Base-by-base conservation (phyloP, 2,113 vertebrate species). In the Paralichthys olivaceus region DNA sequence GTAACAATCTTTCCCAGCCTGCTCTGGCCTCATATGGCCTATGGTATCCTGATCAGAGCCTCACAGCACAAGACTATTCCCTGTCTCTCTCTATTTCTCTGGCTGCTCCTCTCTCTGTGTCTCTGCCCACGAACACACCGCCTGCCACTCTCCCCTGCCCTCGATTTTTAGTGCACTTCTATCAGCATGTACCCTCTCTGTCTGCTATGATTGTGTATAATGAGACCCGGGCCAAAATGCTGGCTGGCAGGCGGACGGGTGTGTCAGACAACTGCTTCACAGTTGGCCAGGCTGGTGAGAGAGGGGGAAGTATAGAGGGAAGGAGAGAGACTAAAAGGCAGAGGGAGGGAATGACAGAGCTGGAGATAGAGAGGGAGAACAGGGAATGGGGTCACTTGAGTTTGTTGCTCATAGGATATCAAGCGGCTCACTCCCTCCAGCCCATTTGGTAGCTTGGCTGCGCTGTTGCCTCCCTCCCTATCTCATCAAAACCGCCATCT, bases 371-470 rank as follows among this genome's bases (percentile, higher is more conserved):
- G 69, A 78, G 80, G 54, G 81, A 82, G 87, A 86, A 61, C 78
- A 55, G 84, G 81, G 84, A 92, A 80, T 34, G 89, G 89, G 94
- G 92, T 94, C 92, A 94, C 89, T 94, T 87, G 90, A 93, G 94
- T 95, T 95, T 93, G 88, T 92, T 94, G 87, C 92, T 91, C 87
- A 84, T 89, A 91, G 89, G 87, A 92, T 93, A 93, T 93, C 89
- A 87, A 80, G 89, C 84, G 64, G 71, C 76, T 89, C 72, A 23
- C 83, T 84, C 74, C 86, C 90, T 90, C 92, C 92, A 75, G 91
- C 92, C 86, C 32, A 28, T 73, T 86, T 85, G 77, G 83, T 60
- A 81, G 86, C 87, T 78, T 77, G 80, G 83, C 81, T 91, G 77
- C 55, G 84, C 82, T 66, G 70, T 63, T 87, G 67, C 79, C 90